A percentile compares a stretch with the other conserved stretches of the same genome.
These are phyloP conservation scores for Camponotus vicinus DNA, from an alignment of 1,140 invertebrate species.

Conservation along the genomic window DNA sequence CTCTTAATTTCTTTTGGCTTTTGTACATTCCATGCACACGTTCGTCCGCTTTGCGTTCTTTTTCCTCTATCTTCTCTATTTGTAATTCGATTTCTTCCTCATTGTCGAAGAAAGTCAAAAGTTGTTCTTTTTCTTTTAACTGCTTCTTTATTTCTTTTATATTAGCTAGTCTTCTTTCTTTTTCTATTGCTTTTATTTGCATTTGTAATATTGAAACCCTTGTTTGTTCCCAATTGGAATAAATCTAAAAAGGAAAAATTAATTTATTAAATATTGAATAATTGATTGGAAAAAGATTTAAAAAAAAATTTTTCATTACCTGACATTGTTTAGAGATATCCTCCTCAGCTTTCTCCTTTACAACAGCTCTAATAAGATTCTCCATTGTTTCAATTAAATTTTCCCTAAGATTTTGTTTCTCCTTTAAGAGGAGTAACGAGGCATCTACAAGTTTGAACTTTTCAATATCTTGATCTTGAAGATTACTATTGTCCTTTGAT, in stretches of 20 bases:
- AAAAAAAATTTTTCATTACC: constrained; percentile 79
- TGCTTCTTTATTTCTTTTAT: constrained; percentile 88
- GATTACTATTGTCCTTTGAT: constrained; percentile 75
- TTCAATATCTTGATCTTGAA: constrained; percentile 80
- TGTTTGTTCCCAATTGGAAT: constrained; percentile 87
- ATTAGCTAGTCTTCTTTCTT: constrained; percentile 85
- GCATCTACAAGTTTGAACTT: constrained; percentile 75
- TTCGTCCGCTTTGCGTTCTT: constrained; percentile 76
- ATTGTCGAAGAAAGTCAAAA: constrained; percentile 93
- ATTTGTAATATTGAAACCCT: constrained; percentile 87
- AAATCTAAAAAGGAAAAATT: constrained; percentile 85
- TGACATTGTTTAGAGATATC: constrained; percentile 87
- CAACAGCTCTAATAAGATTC: constrained; percentile 86
- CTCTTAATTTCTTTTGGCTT: constrained; percentile 46
- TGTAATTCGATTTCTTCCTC: constrained; percentile 91
- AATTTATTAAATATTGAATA: constrained; percentile 28
- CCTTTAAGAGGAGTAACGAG: constrained; percentile 75
- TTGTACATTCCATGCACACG: not conserved
- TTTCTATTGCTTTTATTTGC: constrained; percentile 87
- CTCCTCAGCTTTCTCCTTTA: constrained; percentile 85
- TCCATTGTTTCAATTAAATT: constrained; percentile 85
- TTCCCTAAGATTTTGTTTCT: constrained; percentile 77
- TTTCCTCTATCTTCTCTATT: constrained; percentile 88
- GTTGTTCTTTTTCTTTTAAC: constrained; percentile 88
- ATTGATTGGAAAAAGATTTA: constrained; percentile 5